phyloP scores from a whole-genome alignment of 1,140 invertebrate species.

The Drosophila parvula region DNA sequence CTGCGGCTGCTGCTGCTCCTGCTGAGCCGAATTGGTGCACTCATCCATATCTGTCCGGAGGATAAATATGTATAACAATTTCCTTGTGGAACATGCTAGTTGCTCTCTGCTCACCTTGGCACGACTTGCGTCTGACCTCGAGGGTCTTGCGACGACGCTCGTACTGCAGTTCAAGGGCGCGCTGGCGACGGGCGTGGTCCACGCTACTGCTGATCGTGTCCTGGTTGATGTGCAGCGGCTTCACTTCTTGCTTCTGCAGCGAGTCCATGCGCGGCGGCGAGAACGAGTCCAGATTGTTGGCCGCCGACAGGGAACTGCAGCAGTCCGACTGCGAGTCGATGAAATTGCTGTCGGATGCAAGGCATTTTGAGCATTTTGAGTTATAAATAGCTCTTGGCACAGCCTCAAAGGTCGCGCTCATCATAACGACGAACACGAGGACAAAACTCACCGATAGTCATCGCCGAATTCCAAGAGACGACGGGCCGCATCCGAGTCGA shows the following conservation, averaged over 20 bases:
- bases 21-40: conserved; percentile 5
- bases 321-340: conserved; percentile 94
- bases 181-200: conserved; percentile 78
- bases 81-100: fast-evolving
- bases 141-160: conserved; percentile 82
- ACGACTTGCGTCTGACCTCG: conserved; percentile 81
- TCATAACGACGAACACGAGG: conserved; percentile 56
- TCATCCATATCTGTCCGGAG: conserved; percentile 65
- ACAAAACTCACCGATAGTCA: conserved; percentile 89
- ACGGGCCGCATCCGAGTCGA: conserved; percentile 92
- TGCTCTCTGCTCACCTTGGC: conserved; percentile 59
- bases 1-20: conserved; percentile 31
- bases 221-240: conserved; percentile 71
- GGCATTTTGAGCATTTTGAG: conserved; percentile 27
- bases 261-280: conserved; percentile 84
- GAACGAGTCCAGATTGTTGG: conserved; percentile 87
- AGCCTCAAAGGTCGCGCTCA: conserved; percentile 16
- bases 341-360: conserved; percentile 84
- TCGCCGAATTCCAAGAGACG: conserved; percentile 94
- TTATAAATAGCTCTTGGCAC: conserved; percentile 60
- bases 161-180: conserved; percentile 78
- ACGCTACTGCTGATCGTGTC: conserved; percentile 78
- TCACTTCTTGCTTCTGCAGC: conserved; percentile 74
- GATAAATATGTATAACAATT: not conserved
- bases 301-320: conserved; percentile 90